Conservation (phyloP, 2,113 vertebrate species). For the Melanocharis versteri region DNA sequence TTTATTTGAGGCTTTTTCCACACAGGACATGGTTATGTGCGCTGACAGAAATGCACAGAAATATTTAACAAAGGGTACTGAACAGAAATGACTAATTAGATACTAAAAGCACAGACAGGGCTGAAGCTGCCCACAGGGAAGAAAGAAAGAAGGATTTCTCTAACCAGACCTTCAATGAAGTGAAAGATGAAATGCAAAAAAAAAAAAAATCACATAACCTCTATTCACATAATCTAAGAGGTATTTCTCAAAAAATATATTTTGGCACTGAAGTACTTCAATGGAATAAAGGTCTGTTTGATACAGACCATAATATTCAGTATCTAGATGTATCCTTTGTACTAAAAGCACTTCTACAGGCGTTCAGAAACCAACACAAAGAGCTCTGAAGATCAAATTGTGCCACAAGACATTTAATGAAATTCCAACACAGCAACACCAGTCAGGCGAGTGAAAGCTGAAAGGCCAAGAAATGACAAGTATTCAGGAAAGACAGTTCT, state of each 20-base stretch:
- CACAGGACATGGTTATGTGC: neutral
- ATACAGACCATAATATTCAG: neutral
- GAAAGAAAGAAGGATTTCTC: neutral
- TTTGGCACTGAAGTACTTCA: neutral
- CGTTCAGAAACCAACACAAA: neutral
- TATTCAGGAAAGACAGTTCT: neutral
- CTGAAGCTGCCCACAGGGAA: constrained; percentile 8
- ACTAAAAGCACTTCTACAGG: neutral
- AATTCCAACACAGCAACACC: neutral
- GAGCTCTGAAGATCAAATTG: neutral
- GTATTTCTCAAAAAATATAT: neutral
- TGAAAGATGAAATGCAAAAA: neutral
- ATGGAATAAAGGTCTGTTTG: neutral
- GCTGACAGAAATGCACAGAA: neutral
- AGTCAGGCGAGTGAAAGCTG: neutral
- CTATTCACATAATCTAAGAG: neutral
- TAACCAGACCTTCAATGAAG: neutral
- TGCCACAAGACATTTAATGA: neutral
- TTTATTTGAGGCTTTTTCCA: neutral
- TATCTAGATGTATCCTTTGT: neutral
- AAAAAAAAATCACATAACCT: neutral
- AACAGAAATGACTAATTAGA: neutral
- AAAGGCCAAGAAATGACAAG: neutral
- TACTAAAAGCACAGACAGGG: neutral
- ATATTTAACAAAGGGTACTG: neutral